Conservation (phyloP, 2,113 vertebrate genomes). For the Elaphurus davidianus region DNA sequence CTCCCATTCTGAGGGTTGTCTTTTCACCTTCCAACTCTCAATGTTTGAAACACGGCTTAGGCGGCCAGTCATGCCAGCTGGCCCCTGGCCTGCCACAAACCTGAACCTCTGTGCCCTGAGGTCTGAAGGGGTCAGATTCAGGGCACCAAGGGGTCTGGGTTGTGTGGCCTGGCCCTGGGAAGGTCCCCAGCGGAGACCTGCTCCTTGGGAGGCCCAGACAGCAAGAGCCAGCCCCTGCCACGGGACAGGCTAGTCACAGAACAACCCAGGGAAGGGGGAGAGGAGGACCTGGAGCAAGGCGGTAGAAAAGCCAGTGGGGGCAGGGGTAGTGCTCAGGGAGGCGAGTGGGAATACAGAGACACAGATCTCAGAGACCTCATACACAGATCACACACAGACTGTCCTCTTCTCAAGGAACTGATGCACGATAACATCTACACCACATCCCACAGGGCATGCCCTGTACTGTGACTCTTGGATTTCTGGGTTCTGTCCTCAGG, state of each 20-base stretch:
- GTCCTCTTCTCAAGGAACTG: neutral
- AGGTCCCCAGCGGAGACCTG: neutral
- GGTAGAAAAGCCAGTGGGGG: neutral
- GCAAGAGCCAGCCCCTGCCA: neutral
- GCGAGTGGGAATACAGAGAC: neutral
- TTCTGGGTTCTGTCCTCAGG: neutral
- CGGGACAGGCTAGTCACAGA: neutral
- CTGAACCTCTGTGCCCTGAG: neutral
- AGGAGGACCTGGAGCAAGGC: neutral
- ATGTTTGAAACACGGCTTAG: neutral
- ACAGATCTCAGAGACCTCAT: neutral
- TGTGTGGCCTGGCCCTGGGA: neutral
- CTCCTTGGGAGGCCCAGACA: neutral
- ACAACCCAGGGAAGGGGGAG: neutral
- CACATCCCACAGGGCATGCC: accelerated
- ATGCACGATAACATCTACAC: accelerated
- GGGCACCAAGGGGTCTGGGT: neutral
- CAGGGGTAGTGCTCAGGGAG: neutral
- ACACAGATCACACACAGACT: neutral
- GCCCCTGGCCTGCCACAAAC: neutral
- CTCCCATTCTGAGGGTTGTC: neutral
- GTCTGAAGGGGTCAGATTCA: neutral
- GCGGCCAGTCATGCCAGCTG: neutral
- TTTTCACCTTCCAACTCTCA: neutral
- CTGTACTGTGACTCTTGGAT: neutral